Evolutionary conservation across 2,113 vertebrate species (phyloP).

Genomic region (Takifugu flavidus): DNA sequence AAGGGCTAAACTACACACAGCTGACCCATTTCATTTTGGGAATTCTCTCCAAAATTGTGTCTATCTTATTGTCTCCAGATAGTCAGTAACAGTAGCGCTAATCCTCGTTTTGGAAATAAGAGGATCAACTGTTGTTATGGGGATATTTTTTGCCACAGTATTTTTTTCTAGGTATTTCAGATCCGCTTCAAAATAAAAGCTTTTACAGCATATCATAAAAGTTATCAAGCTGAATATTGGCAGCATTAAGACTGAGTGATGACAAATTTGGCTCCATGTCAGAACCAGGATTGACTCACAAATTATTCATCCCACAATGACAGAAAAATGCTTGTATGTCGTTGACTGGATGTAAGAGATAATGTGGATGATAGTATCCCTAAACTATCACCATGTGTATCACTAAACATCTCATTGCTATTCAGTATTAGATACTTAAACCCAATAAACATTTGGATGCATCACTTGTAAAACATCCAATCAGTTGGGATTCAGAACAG

Average conservation of each 20-base stretch:
- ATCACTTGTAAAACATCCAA: conserved; percentile 18
- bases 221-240: conserved; percentile 14
- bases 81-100: conserved; percentile 2
- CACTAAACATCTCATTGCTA: too few relatives aligned
- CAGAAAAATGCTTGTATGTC: too few relatives aligned
- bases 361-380: too few relatives aligned
- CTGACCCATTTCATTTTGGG: not conserved
- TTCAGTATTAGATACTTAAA: too few relatives aligned
- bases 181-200: conserved; percentile 12
- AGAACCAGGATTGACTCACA: not conserved
- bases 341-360: too few relatives aligned
- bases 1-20: not conserved
- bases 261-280: conserved; percentile 22
- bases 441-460: too few relatives aligned
- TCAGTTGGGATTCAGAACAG: conserved; percentile 18
- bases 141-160: conserved; percentile 28
- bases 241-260: conserved; percentile 13
- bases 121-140: conserved; percentile 12
- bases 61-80: not conserved
- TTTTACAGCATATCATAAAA: conserved; percentile 8
- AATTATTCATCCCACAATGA: too few relatives aligned
- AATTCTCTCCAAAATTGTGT: not conserved
- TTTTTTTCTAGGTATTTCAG: conserved; percentile 12
- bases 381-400: too few relatives aligned
- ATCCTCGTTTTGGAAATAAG: conserved; percentile 23